phyloP scores from a whole-genome alignment of 1,140 invertebrate genomes.

The Penaeus japonicus region DNA sequence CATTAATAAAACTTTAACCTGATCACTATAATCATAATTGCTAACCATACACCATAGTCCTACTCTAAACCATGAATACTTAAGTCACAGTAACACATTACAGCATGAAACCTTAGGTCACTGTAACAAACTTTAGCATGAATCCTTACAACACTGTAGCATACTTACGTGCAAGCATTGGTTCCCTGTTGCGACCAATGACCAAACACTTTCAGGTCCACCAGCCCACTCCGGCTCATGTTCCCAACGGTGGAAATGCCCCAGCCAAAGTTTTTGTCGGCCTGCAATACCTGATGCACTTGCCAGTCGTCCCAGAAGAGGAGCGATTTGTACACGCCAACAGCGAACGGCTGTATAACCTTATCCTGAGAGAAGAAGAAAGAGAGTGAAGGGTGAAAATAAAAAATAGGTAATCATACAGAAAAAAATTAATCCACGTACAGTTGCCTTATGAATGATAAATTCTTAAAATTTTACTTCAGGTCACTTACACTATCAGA shows the following conservation, averaged over 20 bases:
- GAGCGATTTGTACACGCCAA: constrained; percentile 83
- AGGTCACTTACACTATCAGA: constrained; percentile 18
- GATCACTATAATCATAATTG: too few relatives aligned
- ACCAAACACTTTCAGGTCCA: constrained; percentile 85
- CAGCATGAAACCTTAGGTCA: too few relatives aligned
- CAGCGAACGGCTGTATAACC: constrained; percentile 79
- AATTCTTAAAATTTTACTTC: too few relatives aligned
- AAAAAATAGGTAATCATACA: neutral
- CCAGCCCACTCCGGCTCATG: constrained; percentile 73
- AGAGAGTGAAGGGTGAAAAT: neutral
- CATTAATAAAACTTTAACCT: too few relatives aligned
- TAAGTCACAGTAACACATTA: too few relatives aligned
- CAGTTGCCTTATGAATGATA: neutral
- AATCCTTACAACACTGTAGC: neutral
- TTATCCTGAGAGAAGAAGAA: constrained; percentile 61
- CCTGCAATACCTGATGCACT: constrained; percentile 77
- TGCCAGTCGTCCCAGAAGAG: constrained; percentile 95
- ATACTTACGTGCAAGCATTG: constrained; percentile 71
- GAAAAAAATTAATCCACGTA: neutral
- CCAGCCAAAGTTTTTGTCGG: constrained; percentile 71
- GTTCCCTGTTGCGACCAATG: constrained; percentile 75
- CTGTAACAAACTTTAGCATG: too few relatives aligned
- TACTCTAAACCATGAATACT: too few relatives aligned
- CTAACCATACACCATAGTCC: too few relatives aligned
- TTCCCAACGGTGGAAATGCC: constrained; percentile 64